Conservation (phyloP, 2,888 invertebrate species). For the Spicauda simplicius region DNA sequence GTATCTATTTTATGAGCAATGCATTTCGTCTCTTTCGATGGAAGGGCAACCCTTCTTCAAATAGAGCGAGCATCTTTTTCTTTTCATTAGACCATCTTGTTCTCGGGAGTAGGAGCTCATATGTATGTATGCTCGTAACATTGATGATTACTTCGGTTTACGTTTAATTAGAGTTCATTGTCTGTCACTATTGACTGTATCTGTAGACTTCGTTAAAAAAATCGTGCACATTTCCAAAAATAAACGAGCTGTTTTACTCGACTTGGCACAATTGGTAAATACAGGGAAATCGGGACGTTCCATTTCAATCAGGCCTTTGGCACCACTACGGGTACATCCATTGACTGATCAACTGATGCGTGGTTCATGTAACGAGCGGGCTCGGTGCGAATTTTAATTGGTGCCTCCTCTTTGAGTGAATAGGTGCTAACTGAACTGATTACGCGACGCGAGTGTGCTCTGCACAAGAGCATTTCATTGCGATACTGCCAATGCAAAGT, state of each 20-base stretch:
- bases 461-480: background rate
- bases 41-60: too few species aligned
- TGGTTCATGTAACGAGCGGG: conserved; percentile 25
- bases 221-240: background rate
- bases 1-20: too few species aligned
- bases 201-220: background rate
- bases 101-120: too few species aligned
- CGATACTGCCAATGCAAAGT: too few species aligned
- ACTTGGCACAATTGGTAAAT: conserved; percentile 1
- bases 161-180: background rate
- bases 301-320: conserved; percentile 26
- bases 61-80: too few species aligned
- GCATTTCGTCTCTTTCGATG: too few species aligned
- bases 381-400: conserved; percentile 22
- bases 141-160: too few species aligned
- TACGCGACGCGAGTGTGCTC: background rate
- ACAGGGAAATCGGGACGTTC: conserved; percentile 22
- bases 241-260: background rate
- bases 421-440: conserved; percentile 11
- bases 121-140: too few species aligned
- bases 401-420: conserved; percentile 1
- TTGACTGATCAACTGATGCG: conserved; percentile 3
- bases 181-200: background rate
- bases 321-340: conserved; percentile 6
- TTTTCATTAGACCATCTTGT: too few species aligned